Conservation (phyloP, 2,888 invertebrate genomes). For the Mesorhabditis sp. region DNA sequence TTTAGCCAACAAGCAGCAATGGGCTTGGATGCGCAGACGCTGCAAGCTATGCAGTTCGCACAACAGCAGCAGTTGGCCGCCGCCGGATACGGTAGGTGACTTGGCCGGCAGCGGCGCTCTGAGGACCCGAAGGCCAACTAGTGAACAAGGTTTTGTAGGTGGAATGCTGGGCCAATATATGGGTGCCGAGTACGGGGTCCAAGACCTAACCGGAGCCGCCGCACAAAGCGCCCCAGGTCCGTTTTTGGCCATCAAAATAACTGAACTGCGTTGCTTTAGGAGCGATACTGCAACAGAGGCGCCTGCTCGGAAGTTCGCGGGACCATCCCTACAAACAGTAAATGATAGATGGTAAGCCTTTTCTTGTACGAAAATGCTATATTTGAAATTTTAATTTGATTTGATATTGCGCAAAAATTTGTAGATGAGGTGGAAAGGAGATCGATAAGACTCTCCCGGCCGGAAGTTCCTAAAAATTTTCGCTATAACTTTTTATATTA, state of each 20-base stretch:
- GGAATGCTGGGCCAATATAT: conserved; percentile 1
- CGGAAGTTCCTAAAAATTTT: not conserved
- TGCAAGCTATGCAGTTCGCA: not conserved
- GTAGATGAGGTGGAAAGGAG: not conserved
- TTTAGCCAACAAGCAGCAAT: not conserved
- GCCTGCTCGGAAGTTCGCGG: conserved; percentile 50
- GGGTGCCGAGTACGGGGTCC: not conserved
- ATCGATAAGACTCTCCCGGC: not conserved
- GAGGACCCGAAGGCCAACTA: not conserved
- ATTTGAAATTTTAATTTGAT: no score
- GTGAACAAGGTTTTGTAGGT: not conserved
- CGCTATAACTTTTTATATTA: not conserved
- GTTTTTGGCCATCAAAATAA: not conserved
- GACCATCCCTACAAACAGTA: conserved; percentile 56
- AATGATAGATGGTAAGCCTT: not conserved
- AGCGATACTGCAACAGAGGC: conserved; percentile 54
- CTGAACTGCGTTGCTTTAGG: conserved; percentile 26
- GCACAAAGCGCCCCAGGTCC: conserved; percentile 3
- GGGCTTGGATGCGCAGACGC: not conserved
- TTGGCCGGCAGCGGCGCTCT: not conserved
- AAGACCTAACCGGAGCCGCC: not conserved
- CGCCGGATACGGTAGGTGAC: not conserved
- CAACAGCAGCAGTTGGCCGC: not conserved
- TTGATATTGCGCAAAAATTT: not conserved
- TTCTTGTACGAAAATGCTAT: not conserved